Base-by-base conservation (phyloP, 2,113 vertebrate species). In the Zosterops lateralis region DNA sequence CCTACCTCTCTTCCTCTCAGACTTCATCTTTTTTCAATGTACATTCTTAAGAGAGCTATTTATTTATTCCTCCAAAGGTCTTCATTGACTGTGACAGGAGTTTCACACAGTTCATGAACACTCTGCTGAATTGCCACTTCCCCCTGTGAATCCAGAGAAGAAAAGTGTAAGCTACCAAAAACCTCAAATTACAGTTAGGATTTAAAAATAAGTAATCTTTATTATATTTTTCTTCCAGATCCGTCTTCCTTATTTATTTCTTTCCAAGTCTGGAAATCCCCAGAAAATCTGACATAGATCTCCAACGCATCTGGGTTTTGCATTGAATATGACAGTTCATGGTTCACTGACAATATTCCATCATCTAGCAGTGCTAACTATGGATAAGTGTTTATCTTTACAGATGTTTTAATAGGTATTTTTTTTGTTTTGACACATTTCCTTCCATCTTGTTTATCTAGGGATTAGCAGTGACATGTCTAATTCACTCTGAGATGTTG, bases 341-440 rank as follows among this genome's bases (percentile, higher is more conserved):
- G 57, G 61, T 87, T 93, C 74, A 38, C 57, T 92, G 88, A 38
- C 7, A 8, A 79, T 19, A 70, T 94, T 90, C 85, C 73, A 73
- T 90, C 82, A 92, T 56, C 62, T 82, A 47, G 60, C 4, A 9
- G 48, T 76, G 62, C 85, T 90, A 91, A 90, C 82, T 87, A 22
- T 75, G 85, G 67, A 90, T 90, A 53, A 85, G 57, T 82, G 82
- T 90, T 93, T 94, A 61, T 61, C 82, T 93, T 80, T 56, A 85
- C 85, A 94, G 62, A 73, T 42, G 58, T 82, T 96, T 85, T 79
- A 92, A 75, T 82, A 94, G 62, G 44, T 64, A 72, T 73, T 95
- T 94, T 85, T 85, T 82, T 90, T 93, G 73, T 92, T 94, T 88
- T 87, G 78, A 93, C 82, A 95, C 71, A 79, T 89, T 96, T 87